Base-by-base conservation (phyloP, 2,113 vertebrate species). In the Apistogramma diplotaenia region DNA sequence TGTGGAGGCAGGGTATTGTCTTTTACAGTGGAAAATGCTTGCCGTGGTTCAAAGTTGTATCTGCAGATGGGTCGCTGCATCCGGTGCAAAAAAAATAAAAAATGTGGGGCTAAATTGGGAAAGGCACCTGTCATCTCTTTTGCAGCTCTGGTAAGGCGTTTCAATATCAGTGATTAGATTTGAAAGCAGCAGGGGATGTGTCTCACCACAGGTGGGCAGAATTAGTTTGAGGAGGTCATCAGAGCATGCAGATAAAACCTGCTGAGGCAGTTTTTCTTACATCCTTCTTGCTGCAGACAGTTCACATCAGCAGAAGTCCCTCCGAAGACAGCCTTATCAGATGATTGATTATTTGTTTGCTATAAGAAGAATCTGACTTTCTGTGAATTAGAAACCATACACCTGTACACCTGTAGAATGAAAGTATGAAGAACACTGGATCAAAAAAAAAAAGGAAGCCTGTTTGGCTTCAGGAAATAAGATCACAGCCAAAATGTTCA, bases 111-210 rank as follows among this genome's bases (percentile, higher is more conserved):
- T 82, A 57, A 78, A 83, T 57, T 74, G 33, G 61, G 40, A 88
- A 71, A 21, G 74, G 40, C 62, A 61, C 31, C 56, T 87, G 70
- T 86, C 75, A 75, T 85, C 60, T 89, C 53, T 72, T 65, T 79
- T 40, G 12, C 71, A 9, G 51, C 59, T 25, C 54, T 54, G 81
- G 70, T 71, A 59, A 54, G 75, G 59, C 74, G 80, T 88, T 92
- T 87, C 84, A 76, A 87, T 89, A 81, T 79, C 70, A 2, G 27
- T 91, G 86, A 93, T 92, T 92, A 83, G 78, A 92, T 86, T 83
- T 65, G 59, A 85, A 85, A 89, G 54, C 85, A 78, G 76, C 51
- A 12, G 83, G 90, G 80, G 88, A 27, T 46, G 56, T 77, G 75
- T 78, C 6, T 31, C 55, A 67, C 79, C 21, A 51, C 46, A 51